These are phyloP conservation scores for Xiphydria camelus DNA, from an alignment of 2,888 invertebrate species.

Conservation along the genomic window DNA sequence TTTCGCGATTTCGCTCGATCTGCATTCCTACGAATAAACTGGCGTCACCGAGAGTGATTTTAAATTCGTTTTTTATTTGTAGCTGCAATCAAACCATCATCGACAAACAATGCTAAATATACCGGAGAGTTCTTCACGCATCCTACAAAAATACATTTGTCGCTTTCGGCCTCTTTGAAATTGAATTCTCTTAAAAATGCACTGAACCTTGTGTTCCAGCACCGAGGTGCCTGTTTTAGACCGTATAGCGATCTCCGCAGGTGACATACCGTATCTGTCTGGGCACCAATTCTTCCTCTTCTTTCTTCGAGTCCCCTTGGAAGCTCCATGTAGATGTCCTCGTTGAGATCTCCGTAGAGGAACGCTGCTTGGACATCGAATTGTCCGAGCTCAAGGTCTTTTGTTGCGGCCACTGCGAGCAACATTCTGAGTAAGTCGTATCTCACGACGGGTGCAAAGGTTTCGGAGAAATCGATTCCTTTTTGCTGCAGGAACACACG, in stretches of 20 bases:
- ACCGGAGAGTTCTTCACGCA: not conserved
- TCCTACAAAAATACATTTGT: not conserved
- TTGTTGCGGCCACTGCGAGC: not conserved
- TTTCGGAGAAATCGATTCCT: not conserved
- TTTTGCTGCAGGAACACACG: conserved; percentile 11
- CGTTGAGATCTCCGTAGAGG: not conserved
- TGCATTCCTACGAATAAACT: not conserved
- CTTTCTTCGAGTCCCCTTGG: not conserved
- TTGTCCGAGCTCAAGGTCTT: not conserved
- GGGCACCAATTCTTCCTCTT: not conserved
- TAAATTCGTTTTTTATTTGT: not conserved
- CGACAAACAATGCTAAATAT: not conserved
- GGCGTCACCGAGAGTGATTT: not conserved
- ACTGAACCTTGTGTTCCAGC: not conserved
- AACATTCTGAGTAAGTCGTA: not conserved
- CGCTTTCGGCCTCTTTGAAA: not conserved
- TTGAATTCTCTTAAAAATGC: not conserved
- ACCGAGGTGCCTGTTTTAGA: not conserved
- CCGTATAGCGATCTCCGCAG: not conserved
- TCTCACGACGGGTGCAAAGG: not conserved
- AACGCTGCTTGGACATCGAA: not conserved
- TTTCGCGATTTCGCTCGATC: not conserved
- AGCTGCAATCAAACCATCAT: not conserved
- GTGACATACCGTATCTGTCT: not conserved
- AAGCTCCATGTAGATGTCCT: not conserved